Conservation (phyloP, 2,797 vertebrate genomes). For the Galaxias olidus region DNA sequence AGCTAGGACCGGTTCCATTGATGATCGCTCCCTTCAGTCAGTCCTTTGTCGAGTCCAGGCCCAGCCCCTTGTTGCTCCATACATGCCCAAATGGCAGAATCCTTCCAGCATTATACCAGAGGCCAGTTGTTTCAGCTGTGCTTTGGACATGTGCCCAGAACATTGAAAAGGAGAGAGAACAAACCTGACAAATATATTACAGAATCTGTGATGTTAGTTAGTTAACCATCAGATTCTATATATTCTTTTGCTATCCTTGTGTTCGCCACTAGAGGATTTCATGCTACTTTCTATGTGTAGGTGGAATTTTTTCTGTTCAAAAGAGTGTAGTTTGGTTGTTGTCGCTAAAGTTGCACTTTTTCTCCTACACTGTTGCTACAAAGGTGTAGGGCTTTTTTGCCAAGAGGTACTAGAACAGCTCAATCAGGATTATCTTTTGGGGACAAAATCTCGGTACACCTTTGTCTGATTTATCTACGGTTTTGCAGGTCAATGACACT, state of each 20-base stretch:
- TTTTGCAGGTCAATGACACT: constrained; percentile 16
- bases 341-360: too few relatives aligned
- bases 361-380: too few relatives aligned
- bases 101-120: constrained; percentile 24
- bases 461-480: constrained; percentile 58
- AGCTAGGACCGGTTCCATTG: background rate
- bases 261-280: background rate
- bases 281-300: background rate
- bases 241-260: background rate
- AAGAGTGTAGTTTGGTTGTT: background rate
- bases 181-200: background rate
- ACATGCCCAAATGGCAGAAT: too few relatives aligned
- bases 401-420: too few relatives aligned
- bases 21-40: background rate
- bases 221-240: background rate
- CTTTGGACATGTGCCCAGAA: constrained; percentile 30
- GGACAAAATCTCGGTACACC: constrained; percentile 47
- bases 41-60: background rate
- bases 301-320: background rate
- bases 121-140: constrained; percentile 42
- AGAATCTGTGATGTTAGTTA: background rate
- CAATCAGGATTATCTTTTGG: constrained; percentile 17
- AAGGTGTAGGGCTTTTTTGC: too few relatives aligned
- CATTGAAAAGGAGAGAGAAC: background rate
- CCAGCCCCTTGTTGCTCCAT: too few relatives aligned